Conservation (phyloP, 2,888 invertebrate species). For the Mythimna vitellina region DNA sequence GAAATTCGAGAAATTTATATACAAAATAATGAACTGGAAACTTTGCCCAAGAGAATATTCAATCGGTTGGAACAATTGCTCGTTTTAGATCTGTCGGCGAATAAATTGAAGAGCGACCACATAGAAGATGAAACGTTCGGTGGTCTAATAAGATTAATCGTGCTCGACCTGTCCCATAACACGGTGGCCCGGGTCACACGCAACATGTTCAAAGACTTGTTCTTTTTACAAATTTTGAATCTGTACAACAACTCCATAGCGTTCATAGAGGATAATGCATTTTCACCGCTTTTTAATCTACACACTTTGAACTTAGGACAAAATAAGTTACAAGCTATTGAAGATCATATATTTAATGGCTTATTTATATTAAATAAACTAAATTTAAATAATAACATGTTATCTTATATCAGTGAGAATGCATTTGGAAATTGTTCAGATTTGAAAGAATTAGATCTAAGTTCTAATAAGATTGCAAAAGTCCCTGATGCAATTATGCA, state of each 20-base stretch:
- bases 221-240: constrained; percentile 96
- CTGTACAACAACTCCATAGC: constrained; percentile 96
- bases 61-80: constrained; percentile 96
- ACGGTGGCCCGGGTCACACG: constrained; percentile 94
- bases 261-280: constrained; percentile 96
- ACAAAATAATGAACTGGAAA: constrained; percentile 96
- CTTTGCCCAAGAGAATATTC: constrained; percentile 95
- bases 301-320: constrained; percentile 97
- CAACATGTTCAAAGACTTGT: constrained; percentile 96
- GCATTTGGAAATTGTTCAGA: constrained; percentile 97
- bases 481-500: constrained; percentile 96
- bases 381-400: constrained; percentile 95
- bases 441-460: constrained; percentile 96
- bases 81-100: constrained; percentile 96
- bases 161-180: constrained; percentile 96
- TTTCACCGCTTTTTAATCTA: constrained; percentile 96
- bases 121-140: constrained; percentile 96
- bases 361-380: constrained; percentile 95
- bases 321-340: constrained; percentile 95
- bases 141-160: constrained; percentile 96
- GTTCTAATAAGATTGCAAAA: constrained; percentile 95
- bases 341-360: constrained; percentile 95
- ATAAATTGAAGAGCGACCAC: constrained; percentile 96
- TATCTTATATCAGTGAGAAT: constrained; percentile 94
- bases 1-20: constrained; percentile 96